A percentile compares a stretch with the other conserved stretches of the same genome.
phyloP scores from a whole-genome alignment of 2,888 invertebrate genomes.

The Cristatella mucedo region DNA sequence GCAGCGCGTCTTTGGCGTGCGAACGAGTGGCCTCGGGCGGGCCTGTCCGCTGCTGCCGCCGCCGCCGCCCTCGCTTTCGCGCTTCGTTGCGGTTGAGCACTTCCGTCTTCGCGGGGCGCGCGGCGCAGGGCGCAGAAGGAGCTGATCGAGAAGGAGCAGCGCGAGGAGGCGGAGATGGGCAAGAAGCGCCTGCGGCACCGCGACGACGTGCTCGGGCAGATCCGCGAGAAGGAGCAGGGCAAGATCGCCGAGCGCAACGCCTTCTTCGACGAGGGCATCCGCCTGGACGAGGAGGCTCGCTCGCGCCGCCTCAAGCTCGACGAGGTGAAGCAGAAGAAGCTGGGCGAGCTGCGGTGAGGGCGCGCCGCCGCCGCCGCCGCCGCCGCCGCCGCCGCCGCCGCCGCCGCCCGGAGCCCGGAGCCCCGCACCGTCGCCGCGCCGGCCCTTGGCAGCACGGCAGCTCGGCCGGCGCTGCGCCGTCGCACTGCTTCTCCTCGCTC shows the following conservation, averaged over 20 bases:
- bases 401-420: background rate
- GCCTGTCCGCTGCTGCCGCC: too few species aligned
- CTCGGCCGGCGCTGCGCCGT: too few species aligned
- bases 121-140: conserved; percentile 38
- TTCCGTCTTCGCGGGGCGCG: too few species aligned
- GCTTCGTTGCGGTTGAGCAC: too few species aligned
- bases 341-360: conserved; percentile 33
- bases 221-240: conserved; percentile 32
- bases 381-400: too few species aligned
- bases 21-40: too few species aligned
- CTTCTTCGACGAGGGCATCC: conserved; percentile 38
- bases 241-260: conserved; percentile 30
- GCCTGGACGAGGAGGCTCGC: conserved; percentile 34
- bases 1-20: too few species aligned
- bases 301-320: conserved; percentile 29
- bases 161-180: conserved; percentile 22
- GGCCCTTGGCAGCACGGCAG: background rate
- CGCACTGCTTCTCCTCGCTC: too few species aligned
- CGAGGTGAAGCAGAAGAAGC: conserved; percentile 35
- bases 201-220: conserved; percentile 33
- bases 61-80: too few species aligned
- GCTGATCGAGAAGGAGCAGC: conserved; percentile 33
- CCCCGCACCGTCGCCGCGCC: background rate
- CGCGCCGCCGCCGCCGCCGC: background rate
- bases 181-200: conserved; percentile 23